A percentile compares a stretch with the other conserved stretches of the same genome.
These are phyloP conservation scores for Phylloscopus trochiloides DNA, from an alignment of 2,113 vertebrate genomes.

Conservation along the genomic window DNA sequence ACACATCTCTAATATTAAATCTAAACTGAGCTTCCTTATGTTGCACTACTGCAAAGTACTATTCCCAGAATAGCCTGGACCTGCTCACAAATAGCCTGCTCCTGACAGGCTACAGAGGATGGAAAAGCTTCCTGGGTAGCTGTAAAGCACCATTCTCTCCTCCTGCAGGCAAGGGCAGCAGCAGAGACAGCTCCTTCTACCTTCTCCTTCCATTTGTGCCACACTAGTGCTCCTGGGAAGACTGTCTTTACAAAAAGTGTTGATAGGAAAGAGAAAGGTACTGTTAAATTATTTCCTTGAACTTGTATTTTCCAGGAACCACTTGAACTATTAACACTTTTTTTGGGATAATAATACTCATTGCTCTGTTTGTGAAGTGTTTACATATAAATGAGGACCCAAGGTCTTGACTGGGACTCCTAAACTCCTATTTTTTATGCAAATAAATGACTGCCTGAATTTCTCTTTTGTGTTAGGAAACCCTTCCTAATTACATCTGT, in stretches of 20 bases:
- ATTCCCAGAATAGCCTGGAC: background rate
- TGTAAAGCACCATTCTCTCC: background rate
- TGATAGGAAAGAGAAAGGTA: background rate
- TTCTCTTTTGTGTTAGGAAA: background rate
- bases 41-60: background rate
- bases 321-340: background rate
- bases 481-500: background rate
- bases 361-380: background rate
- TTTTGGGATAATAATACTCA: background rate
- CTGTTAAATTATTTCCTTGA: background rate
- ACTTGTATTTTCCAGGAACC: background rate
- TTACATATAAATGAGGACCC: background rate
- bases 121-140: background rate
- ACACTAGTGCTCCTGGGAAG: background rate
- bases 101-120: background rate
- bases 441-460: background rate
- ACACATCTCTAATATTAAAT: background rate
- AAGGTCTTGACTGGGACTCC: background rate
- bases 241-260: background rate
- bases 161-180: background rate
- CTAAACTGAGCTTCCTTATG: background rate
- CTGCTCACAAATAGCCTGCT: background rate
- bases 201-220: background rate
- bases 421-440: background rate
- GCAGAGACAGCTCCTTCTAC: background rate